phyloP scores from a whole-genome alignment of 2,888 invertebrate species.

The Drosophila eohydei region DNA sequence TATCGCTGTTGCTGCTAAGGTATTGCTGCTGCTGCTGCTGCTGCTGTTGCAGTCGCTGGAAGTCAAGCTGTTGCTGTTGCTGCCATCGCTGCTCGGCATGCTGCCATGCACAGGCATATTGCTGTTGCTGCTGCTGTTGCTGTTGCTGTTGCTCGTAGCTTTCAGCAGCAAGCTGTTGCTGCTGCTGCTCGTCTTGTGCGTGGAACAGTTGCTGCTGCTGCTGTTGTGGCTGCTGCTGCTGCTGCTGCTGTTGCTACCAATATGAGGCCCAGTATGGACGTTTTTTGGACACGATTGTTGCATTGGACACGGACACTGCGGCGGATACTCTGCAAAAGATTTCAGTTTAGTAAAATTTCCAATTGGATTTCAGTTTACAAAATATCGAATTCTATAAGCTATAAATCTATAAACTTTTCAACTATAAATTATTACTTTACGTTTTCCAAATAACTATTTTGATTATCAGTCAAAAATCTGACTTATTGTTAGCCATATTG shows the following conservation, averaged over 20 bases:
- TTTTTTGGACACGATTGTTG: slow-evolving; percentile 98
- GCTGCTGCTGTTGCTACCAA: slow-evolving; percentile 93
- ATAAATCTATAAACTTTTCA: no score
- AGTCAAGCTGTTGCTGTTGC: slow-evolving; percentile 84
- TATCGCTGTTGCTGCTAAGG: slow-evolving; percentile 83
- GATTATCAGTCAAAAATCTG: no score
- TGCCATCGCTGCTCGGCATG: slow-evolving; percentile 38
- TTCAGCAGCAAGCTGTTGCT: slow-evolving; percentile 56
- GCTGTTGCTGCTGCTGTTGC: slow-evolving; percentile 30
- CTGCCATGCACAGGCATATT: slow-evolving; percentile 9
- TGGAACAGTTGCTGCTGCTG: slow-evolving; percentile 50
- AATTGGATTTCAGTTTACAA: neutral
- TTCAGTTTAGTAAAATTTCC: neutral
- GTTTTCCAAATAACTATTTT: no score
- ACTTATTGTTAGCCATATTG: no score
- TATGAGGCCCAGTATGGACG: slow-evolving; percentile 99
- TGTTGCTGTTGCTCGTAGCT: slow-evolving; percentile 33
- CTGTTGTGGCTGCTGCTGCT: slow-evolving; percentile 55
- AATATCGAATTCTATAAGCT: no score
- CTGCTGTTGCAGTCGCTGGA: slow-evolving; percentile 39
- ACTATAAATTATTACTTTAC: no score
- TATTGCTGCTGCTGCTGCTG: slow-evolving; percentile 54
- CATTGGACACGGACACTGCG: slow-evolving; percentile 93
- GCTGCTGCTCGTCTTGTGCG: slow-evolving; percentile 39
- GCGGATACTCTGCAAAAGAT: slow-evolving; percentile 85